Evolutionary conservation across 2,888 invertebrate genomes (phyloP).

Genomic region (Aricia artaxerxes): DNA sequence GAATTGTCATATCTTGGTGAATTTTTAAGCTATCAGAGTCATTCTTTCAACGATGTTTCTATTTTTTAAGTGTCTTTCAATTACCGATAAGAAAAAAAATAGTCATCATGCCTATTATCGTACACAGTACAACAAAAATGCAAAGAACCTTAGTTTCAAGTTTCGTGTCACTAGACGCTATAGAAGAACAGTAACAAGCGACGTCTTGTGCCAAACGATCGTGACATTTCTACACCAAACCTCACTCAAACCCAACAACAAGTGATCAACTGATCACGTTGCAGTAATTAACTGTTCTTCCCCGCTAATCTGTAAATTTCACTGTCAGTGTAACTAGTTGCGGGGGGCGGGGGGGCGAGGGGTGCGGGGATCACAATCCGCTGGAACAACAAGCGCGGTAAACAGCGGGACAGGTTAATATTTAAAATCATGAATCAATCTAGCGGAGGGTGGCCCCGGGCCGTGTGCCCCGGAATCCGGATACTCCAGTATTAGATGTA

Average conservation of each 20-base stretch:
- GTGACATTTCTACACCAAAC: too few relatives aligned
- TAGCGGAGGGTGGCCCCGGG: slow-evolving; percentile 7
- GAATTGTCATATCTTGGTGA: too few relatives aligned
- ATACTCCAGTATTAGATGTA: neutral
- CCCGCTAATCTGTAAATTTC: neutral
- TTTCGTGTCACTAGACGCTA: neutral
- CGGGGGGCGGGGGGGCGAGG: neutral
- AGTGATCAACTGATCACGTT: neutral
- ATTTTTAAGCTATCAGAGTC: too few relatives aligned
- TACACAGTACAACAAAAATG: too few relatives aligned
- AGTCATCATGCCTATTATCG: too few relatives aligned
- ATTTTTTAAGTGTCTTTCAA: too few relatives aligned
- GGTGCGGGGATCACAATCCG: neutral
- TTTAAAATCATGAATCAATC: slow-evolving; percentile 10
- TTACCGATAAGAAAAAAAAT: too few relatives aligned
- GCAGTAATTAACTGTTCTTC: neutral
- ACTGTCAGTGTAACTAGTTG: neutral
- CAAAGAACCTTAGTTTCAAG: too few relatives aligned
- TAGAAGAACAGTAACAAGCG: neutral
- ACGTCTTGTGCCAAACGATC: too few relatives aligned
- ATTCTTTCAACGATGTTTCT: too few relatives aligned
- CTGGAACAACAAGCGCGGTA: slow-evolving; percentile 3
- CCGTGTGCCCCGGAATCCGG: neutral
- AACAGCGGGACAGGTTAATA: slow-evolving; percentile 11
- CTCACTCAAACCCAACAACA: neutral